Evolutionary conservation across 2,113 vertebrate species (phyloP).

Genomic region (Menura novaehollandiae): DNA sequence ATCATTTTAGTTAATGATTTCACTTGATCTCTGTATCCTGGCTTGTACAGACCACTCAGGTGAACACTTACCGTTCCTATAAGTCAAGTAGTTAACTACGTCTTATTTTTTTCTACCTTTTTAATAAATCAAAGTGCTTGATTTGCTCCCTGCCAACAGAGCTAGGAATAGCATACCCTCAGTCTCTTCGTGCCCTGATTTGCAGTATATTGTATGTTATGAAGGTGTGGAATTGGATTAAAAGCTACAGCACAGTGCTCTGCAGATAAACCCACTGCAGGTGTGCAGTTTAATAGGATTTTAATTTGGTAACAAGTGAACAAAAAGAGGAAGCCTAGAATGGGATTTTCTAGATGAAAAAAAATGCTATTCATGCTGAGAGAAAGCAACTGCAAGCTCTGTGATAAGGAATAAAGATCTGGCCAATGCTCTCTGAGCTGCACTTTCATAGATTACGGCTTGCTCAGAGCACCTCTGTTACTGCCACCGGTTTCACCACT

Average conservation of each 20-base stretch:
- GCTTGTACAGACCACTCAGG: background rate
- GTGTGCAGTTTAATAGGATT: constrained; percentile 14
- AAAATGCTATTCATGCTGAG: background rate
- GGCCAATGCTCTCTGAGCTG: background rate
- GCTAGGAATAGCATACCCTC: background rate
- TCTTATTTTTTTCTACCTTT: background rate
- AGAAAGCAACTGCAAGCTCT: constrained; percentile 32
- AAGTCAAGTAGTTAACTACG: background rate
- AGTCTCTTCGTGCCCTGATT: background rate
- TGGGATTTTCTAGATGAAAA: constrained; percentile 11
- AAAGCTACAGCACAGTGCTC: background rate
- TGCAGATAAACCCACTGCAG: constrained; percentile 29
- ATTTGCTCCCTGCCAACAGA: background rate
- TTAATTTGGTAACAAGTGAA: constrained; percentile 31
- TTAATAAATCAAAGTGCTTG: background rate
- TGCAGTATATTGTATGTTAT: background rate
- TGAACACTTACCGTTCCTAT: background rate
- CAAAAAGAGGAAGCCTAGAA: background rate
- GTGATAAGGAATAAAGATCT: background rate
- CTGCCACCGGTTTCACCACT: background rate
- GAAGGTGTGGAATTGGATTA: constrained; percentile 13
- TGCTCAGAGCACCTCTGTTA: background rate
- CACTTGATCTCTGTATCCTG: background rate
- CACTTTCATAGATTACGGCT: background rate
- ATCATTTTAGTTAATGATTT: background rate